A percentile compares a stretch with the other conserved stretches of the same genome.
Evolutionary conservation across 2,113 vertebrate species (phyloP).

Genomic region (Epinephelus moara): DNA sequence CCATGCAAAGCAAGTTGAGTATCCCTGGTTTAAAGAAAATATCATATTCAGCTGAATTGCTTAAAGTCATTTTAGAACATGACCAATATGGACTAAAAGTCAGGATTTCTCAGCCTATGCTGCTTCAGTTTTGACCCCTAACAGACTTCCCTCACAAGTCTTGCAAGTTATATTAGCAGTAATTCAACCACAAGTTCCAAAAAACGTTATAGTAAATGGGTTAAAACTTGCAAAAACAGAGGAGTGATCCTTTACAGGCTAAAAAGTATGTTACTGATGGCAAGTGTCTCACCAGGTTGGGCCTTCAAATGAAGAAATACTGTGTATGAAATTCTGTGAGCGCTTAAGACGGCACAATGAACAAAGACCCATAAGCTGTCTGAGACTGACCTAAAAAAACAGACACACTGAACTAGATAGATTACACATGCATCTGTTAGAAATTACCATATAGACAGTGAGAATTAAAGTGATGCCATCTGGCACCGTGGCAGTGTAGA

Average conservation of each 20-base stretch:
- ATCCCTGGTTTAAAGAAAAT: not conserved
- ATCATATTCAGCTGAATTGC: not conserved
- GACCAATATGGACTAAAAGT: not conserved
- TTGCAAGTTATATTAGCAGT: not conserved
- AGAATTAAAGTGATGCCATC: conserved; percentile 77
- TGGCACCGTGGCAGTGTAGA: conserved; percentile 58
- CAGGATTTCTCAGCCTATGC: not conserved
- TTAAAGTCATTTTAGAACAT: not conserved
- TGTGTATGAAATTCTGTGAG: not conserved
- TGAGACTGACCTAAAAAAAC: conserved; percentile 78
- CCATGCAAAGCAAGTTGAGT: too few species aligned
- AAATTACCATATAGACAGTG: conserved; percentile 80
- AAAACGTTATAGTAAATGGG: not conserved
- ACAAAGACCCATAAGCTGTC: conserved; percentile 69
- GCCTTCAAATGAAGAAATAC: not conserved
- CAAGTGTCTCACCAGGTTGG: not conserved
- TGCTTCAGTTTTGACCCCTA: not conserved
- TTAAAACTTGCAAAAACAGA: not conserved
- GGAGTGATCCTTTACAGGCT: not conserved
- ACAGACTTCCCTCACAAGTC: not conserved
- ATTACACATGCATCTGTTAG: conserved; percentile 77
- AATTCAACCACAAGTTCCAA: not conserved
- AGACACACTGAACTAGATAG: conserved; percentile 72
- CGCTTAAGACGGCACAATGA: conserved; percentile 13
- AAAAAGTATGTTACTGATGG: not conserved